A percentile compares a stretch with the other conserved stretches of the same genome.
These are phyloP conservation scores for Lysiphlebus fabarum DNA, from an alignment of 1,140 invertebrate species.

Conservation along the genomic window DNA sequence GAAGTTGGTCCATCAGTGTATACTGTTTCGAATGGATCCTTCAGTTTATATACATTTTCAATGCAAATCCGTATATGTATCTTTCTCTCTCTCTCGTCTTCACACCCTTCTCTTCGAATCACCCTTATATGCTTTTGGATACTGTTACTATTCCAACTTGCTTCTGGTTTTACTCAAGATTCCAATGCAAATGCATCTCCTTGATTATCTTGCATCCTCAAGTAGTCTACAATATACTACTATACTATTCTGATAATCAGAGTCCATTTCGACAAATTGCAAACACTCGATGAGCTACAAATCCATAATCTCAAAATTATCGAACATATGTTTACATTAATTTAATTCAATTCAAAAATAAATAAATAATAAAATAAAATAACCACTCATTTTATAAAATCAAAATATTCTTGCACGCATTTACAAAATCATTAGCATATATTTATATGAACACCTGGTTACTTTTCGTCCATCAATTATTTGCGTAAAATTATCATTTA, in stretches of 20 bases:
- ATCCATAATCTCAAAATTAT: neutral
- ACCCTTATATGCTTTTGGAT: too few species aligned
- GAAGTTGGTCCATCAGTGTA: conserved; percentile 26
- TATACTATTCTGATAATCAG: neutral
- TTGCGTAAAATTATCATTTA: too few species aligned
- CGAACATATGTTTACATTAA: too few species aligned
- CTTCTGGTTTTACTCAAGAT: conserved; percentile 6
- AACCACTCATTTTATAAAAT: too few species aligned
- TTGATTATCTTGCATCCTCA: conserved; percentile 32
- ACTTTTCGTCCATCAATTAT: too few species aligned
- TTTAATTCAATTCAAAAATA: too few species aligned
- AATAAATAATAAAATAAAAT: too few species aligned
- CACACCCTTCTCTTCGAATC: neutral
- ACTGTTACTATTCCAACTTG: too few species aligned
- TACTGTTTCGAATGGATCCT: conserved; percentile 48
- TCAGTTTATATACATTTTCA: conserved; percentile 38
- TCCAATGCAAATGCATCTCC: conserved; percentile 35
- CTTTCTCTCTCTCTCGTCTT: conserved; percentile 9
- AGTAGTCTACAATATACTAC: conserved; percentile 8
- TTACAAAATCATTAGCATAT: too few species aligned
- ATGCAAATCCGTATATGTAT: conserved; percentile 43
- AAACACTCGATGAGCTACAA: conserved; percentile 12
- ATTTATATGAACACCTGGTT: too few species aligned
- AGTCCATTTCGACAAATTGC: conserved; percentile 15
- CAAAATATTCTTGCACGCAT: too few species aligned